phyloP scores from a whole-genome alignment of 2,113 vertebrate species.

The Pterocles burchelli region DNA sequence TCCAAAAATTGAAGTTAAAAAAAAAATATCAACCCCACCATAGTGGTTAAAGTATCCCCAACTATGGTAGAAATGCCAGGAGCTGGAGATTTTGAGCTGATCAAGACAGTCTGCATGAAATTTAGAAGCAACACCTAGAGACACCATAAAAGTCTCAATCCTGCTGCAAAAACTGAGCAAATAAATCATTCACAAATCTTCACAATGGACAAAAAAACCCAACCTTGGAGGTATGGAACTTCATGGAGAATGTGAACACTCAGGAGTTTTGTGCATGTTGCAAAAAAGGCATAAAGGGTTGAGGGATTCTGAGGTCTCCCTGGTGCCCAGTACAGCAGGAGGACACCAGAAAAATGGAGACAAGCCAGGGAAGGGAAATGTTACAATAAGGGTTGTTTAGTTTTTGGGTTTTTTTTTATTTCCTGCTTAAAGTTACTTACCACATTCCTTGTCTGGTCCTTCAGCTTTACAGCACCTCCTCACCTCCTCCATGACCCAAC shows the following conservation, averaged over 20 bases:
- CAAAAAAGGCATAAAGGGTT: neutral
- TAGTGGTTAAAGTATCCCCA: neutral
- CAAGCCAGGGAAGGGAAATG: neutral
- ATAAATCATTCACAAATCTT: neutral
- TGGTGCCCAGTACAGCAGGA: neutral
- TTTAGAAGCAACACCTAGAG: neutral
- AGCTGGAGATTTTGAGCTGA: neutral
- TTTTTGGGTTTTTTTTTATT: neutral
- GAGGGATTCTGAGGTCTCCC: neutral
- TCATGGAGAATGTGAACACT: neutral
- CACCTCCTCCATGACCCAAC: fast-evolving
- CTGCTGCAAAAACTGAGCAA: neutral
- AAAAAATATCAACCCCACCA: neutral
- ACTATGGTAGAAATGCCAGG: neutral
- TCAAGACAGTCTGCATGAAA: neutral
- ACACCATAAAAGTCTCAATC: neutral
- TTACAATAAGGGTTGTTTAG: neutral
- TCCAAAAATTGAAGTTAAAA: neutral
- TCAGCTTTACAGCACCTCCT: neutral
- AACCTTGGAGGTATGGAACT: neutral
- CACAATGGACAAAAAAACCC: neutral
- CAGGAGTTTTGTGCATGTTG: neutral
- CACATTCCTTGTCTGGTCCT: neutral
- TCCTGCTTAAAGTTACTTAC: neutral
- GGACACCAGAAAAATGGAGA: neutral